Percentiles rank a stretch among this genome's conserved stretches.
Evolutionary conservation across 2,888 invertebrate species (phyloP).

Genomic region (Lasiommata megera): DNA sequence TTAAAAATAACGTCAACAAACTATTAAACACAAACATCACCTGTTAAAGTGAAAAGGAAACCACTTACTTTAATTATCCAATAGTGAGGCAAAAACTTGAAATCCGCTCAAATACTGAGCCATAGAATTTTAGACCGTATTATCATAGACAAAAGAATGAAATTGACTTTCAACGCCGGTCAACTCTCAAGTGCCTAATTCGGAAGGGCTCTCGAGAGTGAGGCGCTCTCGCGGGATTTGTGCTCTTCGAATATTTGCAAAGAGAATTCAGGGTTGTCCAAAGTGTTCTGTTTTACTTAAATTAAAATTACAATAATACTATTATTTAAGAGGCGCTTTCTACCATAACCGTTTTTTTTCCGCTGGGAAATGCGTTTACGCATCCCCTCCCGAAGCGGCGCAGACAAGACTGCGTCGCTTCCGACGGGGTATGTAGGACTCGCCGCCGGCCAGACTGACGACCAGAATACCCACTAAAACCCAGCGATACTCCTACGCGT

Average conservation of each 20-base stretch:
- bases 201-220: slow-evolving; percentile 46
- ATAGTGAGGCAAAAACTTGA: slow-evolving; percentile 27
- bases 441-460: too few relatives aligned
- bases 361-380: too few relatives aligned
- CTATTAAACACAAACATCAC: slow-evolving; percentile 7
- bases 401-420: too few relatives aligned
- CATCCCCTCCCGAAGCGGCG: too few relatives aligned
- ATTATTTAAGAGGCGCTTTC: too few relatives aligned
- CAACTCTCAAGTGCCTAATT: slow-evolving; percentile 32
- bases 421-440: too few relatives aligned
- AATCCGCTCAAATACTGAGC: slow-evolving; percentile 23
- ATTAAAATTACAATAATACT: too few relatives aligned
- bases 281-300: too few relatives aligned
- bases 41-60: slow-evolving; percentile 26
- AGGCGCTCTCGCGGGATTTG: slow-evolving; percentile 44
- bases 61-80: slow-evolving; percentile 24
- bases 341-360: too few relatives aligned
- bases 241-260: slow-evolving; percentile 37
- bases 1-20: neutral
- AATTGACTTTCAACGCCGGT: neutral
- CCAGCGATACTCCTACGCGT: too few relatives aligned
- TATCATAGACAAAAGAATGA: neutral
- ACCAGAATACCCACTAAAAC: too few relatives aligned
- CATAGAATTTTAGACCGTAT: neutral
- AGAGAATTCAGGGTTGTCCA: slow-evolving; percentile 47